Evolutionary conservation across 2,113 vertebrate genomes (phyloP).

Genomic region (rabbit (Oryctolagus cuniculus)): DNA sequence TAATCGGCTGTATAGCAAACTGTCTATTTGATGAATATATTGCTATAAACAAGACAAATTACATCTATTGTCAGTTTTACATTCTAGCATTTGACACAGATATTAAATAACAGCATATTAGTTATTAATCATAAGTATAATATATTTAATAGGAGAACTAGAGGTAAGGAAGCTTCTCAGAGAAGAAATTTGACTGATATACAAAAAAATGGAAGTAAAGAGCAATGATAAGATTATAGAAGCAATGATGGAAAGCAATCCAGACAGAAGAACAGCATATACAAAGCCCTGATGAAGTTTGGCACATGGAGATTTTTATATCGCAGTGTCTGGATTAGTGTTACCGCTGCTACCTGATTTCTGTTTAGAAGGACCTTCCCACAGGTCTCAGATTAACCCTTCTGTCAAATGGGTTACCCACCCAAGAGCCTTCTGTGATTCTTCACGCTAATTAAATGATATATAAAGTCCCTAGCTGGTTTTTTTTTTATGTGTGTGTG

Average conservation of each 20-base stretch:
- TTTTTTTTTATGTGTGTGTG: background rate
- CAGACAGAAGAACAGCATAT: background rate
- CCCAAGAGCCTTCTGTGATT: background rate
- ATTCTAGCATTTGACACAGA: constrained; percentile 10
- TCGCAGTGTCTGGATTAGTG: background rate
- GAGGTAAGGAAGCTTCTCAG: background rate
- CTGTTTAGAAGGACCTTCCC: background rate
- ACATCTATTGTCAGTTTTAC: background rate
- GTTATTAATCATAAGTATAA: background rate
- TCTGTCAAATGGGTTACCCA: background rate
- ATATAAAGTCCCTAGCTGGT: background rate
- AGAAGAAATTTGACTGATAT: background rate
- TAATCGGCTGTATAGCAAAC: no score
- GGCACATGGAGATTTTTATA: background rate
- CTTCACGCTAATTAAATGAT: background rate
- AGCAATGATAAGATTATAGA: background rate
- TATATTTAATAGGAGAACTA: no score
- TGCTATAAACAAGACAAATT: background rate
- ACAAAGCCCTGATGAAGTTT: background rate
- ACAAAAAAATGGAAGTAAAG: background rate
- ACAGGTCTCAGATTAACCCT: background rate
- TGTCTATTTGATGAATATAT: background rate
- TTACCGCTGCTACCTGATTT: background rate
- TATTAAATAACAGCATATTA: background rate
- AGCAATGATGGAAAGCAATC: background rate